These are phyloP conservation scores for Craseonycteris thonglongyai DNA, from an alignment of 2,113 vertebrate species.

Conservation along the genomic window DNA sequence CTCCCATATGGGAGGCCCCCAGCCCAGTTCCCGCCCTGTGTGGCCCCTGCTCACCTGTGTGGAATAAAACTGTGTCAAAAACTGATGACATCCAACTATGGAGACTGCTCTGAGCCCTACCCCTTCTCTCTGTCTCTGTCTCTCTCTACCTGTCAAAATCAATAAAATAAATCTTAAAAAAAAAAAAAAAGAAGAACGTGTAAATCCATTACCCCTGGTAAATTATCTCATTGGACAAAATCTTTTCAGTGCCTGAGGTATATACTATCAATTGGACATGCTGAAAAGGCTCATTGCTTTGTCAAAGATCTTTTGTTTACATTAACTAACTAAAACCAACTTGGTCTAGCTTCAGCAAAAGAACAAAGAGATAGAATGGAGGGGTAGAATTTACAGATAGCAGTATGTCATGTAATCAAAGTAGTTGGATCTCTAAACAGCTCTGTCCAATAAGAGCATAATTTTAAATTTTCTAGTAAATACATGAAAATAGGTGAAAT, in stretches of 20 bases:
- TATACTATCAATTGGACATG: background rate
- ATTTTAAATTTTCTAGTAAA: background rate
- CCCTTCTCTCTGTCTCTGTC: no score
- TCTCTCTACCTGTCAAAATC: no score
- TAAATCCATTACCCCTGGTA: background rate
- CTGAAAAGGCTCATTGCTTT: background rate
- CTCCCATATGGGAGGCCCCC: no score
- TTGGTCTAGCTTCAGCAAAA: background rate
- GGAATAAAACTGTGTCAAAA: no score
- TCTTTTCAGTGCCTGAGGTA: background rate
- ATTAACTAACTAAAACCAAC: background rate
- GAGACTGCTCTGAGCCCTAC: no score
- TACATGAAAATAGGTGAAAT: background rate
- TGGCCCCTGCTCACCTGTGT: no score
- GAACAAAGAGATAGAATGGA: background rate
- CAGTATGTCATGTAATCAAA: background rate
- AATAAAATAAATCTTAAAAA: no score
- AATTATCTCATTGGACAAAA: background rate
- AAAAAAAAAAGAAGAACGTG: no score
- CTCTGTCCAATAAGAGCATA: background rate
- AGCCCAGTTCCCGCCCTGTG: no score
- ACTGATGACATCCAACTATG: no score
- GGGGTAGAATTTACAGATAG: background rate
- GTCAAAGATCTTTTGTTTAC: background rate
- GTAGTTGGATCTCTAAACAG: background rate